These are phyloP conservation scores for Tetragnatha versicolor DNA, from an alignment of 1,140 invertebrate genomes.

Conservation along the genomic window DNA sequence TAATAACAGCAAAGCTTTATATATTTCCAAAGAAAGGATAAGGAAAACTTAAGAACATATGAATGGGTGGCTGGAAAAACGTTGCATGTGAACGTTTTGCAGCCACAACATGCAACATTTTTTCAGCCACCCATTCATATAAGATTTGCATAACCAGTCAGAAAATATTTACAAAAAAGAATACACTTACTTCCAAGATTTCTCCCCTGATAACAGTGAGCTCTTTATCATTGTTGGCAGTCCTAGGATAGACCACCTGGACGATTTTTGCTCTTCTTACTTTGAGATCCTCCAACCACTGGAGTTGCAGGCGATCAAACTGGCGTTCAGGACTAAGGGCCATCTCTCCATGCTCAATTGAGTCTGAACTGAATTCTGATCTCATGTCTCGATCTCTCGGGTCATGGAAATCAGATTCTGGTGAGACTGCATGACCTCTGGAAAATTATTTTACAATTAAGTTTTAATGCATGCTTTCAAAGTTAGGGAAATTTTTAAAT, in stretches of 20 bases:
- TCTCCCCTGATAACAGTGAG: slow-evolving; percentile 81
- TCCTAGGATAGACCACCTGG: slow-evolving; percentile 91
- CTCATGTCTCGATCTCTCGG: slow-evolving; percentile 40
- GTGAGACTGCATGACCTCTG: slow-evolving; percentile 18
- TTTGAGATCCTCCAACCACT: slow-evolving; percentile 62
- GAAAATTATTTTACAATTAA: background rate
- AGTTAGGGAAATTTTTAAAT: no score
- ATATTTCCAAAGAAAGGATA: no score
- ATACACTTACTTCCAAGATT: slow-evolving; percentile 44
- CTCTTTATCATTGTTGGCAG: slow-evolving; percentile 97
- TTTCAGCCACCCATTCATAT: no score
- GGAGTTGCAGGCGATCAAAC: slow-evolving; percentile 51
- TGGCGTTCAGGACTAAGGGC: slow-evolving; percentile 28
- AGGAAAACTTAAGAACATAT: no score
- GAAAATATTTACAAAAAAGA: background rate
- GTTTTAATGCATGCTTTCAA: no score
- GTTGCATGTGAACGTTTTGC: no score
- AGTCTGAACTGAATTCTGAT: slow-evolving; percentile 51
- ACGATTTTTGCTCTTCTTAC: slow-evolving; percentile 78
- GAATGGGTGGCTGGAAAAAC: no score
- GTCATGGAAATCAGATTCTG: slow-evolving; percentile 46
- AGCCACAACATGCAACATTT: no score
- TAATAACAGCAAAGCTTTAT: no score
- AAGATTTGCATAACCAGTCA: no score
- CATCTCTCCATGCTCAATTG: slow-evolving; percentile 31